Evolutionary conservation across 2,113 vertebrate genomes (phyloP).

Genomic region (Odontesthes bonariensis): DNA sequence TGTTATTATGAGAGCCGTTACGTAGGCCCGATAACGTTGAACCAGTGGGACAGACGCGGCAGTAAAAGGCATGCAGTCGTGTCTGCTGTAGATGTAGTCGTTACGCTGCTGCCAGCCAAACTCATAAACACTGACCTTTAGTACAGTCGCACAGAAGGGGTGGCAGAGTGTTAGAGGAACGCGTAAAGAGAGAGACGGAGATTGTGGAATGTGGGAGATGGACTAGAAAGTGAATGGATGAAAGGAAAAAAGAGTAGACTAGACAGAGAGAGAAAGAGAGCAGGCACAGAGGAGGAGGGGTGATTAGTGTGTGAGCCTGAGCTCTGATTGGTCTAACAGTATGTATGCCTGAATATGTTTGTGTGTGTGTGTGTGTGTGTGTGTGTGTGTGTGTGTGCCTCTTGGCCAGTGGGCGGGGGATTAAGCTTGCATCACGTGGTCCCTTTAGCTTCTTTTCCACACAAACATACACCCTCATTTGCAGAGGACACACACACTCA

Average conservation of each 20-base stretch:
- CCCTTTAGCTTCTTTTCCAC: constrained; percentile 79
- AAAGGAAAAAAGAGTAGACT: constrained; percentile 53
- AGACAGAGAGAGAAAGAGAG: constrained; percentile 28
- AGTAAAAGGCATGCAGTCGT: constrained; percentile 2
- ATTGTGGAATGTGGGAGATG: constrained; percentile 58
- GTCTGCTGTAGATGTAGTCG: constrained; percentile 19
- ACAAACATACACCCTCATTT: constrained; percentile 68
- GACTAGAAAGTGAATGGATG: constrained; percentile 69
- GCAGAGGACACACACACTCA: constrained; percentile 38
- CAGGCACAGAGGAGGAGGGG: constrained; percentile 49
- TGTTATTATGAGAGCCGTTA: constrained; percentile 12
- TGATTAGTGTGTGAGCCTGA: constrained; percentile 58
- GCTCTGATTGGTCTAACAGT: constrained; percentile 58
- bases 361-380: constrained; percentile 35
- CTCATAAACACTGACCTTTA: constrained; percentile 66
- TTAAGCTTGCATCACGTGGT: constrained; percentile 77
- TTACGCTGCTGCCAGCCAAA: constrained; percentile 22
- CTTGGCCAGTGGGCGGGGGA: constrained; percentile 73
- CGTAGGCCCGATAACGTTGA: no score
- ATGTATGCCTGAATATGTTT: constrained; percentile 32
- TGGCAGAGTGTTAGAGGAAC: constrained; percentile 29
- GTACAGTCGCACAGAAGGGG: constrained; percentile 38
- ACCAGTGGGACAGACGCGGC: background rate
- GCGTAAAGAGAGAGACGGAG: constrained; percentile 19
- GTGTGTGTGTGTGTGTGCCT: constrained; percentile 26